Evolutionary conservation across 1,140 invertebrate genomes (phyloP), one percentile per base, ranked within the genome.

Genomic region (Yoshiicerus persimilis): DNA sequence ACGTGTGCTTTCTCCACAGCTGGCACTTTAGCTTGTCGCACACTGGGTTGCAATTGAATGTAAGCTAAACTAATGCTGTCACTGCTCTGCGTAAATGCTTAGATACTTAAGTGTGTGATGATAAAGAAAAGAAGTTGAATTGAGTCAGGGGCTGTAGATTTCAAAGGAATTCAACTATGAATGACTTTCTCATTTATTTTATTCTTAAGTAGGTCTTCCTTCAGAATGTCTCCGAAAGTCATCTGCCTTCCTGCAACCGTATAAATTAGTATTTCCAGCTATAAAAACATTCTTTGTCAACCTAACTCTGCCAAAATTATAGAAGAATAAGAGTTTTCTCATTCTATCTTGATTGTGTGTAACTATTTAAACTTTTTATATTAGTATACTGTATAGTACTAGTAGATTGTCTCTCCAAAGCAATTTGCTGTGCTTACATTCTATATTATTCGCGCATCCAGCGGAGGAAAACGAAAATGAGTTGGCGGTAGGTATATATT

Each of bases 161-260:
- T 36, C 34, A 36, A 36, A 80, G 75, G 75, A 80, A 80, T 80
- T 80, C 32, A 80, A 80, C 75, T 36, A 80, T 80, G 75, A 80
- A 80, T 80, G 75, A 36, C 34, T 80, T 77, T 77, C 75, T 80
- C 75, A 80, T 80, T 80, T 36, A 34, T 80, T 80, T 80, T 80
- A 36, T 80, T 38, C 75, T 36, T 80, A 80, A 80, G 75, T 80
- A 80, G 75, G 34, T n/a, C 75, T 80, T 80, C 75, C 32, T 80
- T 80, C 75, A 34, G 75, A 80, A 80, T 80, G 30, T 80, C 75
- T 23, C 32, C 32, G 34, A 16, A 80, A 80, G 75, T 80, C 75
- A 80, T 80, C 75, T 36, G 20, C 32, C 20, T 80, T 36, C 64
- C 64, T 70, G 16, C 13, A 30, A 16, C 23, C 20, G 8, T 70